Conservation (phyloP, 2,888 invertebrate species). For the Diarsia brunnea region DNA sequence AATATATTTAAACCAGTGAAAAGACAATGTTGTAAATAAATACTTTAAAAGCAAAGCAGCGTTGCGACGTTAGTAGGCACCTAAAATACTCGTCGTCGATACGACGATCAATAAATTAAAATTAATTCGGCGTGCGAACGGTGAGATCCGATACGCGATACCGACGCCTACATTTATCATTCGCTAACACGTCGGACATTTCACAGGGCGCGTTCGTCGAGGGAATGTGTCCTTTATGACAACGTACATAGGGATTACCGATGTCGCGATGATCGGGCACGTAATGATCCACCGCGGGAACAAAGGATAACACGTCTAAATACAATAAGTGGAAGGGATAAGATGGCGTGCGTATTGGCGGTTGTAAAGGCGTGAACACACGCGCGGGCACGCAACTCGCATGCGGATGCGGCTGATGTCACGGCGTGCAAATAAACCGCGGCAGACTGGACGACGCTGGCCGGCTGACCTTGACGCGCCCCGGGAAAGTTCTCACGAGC, state of each 20-base stretch:
- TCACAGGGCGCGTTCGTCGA: conserved; percentile 81
- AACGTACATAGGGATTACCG: conserved; percentile 77
- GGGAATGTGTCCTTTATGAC: conserved; percentile 84
- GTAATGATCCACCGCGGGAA: conserved; percentile 84
- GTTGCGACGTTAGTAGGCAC: conserved; percentile 85
- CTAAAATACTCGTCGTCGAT: conserved; percentile 89
- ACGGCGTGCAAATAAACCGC: conserved; percentile 81
- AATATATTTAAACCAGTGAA: conserved; percentile 71
- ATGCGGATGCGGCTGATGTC: conserved; percentile 85
- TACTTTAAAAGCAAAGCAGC: conserved; percentile 83
- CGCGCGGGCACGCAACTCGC: conserved; percentile 79
- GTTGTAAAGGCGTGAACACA: conserved; percentile 80
- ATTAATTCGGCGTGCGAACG: conserved; percentile 91
- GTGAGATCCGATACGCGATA: conserved; percentile 90
- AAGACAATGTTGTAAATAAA: conserved; percentile 79
- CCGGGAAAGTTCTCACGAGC: conserved; percentile 82
- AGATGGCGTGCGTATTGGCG: conserved; percentile 79
- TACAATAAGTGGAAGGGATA: conserved; percentile 86
- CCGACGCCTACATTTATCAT: conserved; percentile 91
- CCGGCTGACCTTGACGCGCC: conserved; percentile 81
- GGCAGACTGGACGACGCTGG: conserved; percentile 87
- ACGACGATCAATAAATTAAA: conserved; percentile 91
- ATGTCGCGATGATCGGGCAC: conserved; percentile 79
- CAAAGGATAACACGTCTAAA: conserved; percentile 89
- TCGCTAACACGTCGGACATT: conserved; percentile 90